Evolutionary conservation across 1,140 invertebrate genomes (phyloP), one percentile per base, ranked within the genome.

Genomic region (Ceratina japonica): DNA sequence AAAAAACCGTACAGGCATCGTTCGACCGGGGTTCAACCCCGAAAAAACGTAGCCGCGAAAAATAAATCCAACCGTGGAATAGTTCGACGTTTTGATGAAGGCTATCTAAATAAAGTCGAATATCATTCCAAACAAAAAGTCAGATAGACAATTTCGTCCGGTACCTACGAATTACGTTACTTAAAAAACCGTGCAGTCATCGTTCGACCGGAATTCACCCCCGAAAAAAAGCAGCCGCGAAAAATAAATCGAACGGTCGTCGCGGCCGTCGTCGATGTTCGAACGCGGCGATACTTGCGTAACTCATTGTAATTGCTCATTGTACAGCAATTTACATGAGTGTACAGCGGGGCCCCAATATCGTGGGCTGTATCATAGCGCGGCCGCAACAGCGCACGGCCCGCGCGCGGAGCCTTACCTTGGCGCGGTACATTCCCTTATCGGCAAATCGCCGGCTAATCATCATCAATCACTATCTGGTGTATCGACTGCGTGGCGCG

Each of bases 391-490:
- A 54, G 86, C 82, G 75, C 82, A 83, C 84, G 79, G 80, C 44
- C 72, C 68, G 62, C 64, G 62, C 64, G 62, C 10, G 37, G 63
- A 65, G 81, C 65, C 37, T 73, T 69, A 80, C 80, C 76, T 75
- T 75, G 75, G 79, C 75, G 80, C 79, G 70, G 77, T 85, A 82
- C 83, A 79, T 86, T 89, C 86, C 87, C 90, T 92, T 92, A 92
- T 91, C 90, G 89, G 89, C 84, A 89, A 92, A 92, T 92, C 89
- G 86, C 68, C 86, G 85, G 88, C 90, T 92, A 92, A 92, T 92
- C 90, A 92, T 92, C 91, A 92, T 92, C 90, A 92, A 92, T 92
- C 90, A 91, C 89, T 87, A 87, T 87, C 86, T 86, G 75, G 76
- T 63, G 84, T 79, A 82, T 79, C 65, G 66, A 65, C 74, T 83